phyloP scores from a whole-genome alignment of 2,888 invertebrate genomes.

The Napeogenes sylphis region DNA sequence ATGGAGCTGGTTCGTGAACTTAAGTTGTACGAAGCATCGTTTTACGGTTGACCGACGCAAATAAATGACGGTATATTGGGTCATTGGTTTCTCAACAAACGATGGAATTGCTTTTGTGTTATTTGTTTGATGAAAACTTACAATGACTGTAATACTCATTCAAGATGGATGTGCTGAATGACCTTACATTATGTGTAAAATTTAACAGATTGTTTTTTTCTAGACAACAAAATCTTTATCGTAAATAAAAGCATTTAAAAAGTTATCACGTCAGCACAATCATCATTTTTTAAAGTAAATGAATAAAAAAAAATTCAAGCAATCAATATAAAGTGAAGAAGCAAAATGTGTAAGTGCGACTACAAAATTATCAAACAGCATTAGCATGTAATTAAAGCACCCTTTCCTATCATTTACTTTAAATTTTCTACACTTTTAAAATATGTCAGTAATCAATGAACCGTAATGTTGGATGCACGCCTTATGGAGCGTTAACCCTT shows the following conservation, averaged over 20 bases:
- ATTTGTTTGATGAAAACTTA: constrained; percentile 65
- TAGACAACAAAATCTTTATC: neutral
- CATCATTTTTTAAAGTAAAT: neutral
- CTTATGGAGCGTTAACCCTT: constrained; percentile 56
- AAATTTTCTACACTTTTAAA: constrained; percentile 36
- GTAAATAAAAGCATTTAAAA: neutral
- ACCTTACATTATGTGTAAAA: constrained; percentile 7
- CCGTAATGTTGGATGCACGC: constrained; percentile 56
- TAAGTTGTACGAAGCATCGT: constrained; percentile 31
- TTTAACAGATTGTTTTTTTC: neutral
- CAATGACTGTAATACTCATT: constrained; percentile 54
- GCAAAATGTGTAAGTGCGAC: neutral
- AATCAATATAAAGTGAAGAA: neutral
- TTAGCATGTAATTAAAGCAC: constrained; percentile 16
- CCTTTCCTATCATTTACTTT: constrained; percentile 38
- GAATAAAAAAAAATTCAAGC: neutral
- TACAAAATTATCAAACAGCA: neutral
- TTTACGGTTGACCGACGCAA: constrained; percentile 34
- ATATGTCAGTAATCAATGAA: constrained; percentile 51
- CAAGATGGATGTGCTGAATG: constrained; percentile 40
- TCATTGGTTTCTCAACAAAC: constrained; percentile 58
- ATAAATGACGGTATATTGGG: constrained; percentile 42
- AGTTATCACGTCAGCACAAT: neutral
- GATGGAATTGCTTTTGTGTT: constrained; percentile 60
- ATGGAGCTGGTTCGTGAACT: constrained; percentile 24